Evolutionary conservation across 2,113 vertebrate genomes (phyloP).

Genomic region (Cheilinus undulatus): DNA sequence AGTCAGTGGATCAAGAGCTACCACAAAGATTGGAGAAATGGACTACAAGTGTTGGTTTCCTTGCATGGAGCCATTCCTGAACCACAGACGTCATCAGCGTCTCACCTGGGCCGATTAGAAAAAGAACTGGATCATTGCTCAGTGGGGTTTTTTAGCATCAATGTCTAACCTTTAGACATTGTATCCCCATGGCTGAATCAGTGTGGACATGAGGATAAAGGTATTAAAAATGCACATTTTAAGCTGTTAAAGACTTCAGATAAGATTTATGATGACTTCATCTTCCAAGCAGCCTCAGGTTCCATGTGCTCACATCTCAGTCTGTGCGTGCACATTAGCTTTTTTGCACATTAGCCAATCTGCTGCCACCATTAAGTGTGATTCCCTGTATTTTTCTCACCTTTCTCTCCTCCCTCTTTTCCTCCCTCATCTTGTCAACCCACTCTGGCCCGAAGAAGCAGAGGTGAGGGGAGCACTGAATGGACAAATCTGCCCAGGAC

Average conservation of each 20-base stretch:
- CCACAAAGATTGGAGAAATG: no score
- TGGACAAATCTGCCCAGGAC: conserved; percentile 47
- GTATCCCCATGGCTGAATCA: conserved; percentile 10
- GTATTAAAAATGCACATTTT: no score
- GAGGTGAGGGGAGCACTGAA: conserved; percentile 11
- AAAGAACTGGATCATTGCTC: no score
- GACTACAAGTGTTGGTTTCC: no score
- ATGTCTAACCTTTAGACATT: conserved; percentile 7
- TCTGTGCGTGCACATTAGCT: conserved; percentile 8
- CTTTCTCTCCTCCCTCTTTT: conserved; percentile 34
- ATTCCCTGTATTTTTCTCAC: conserved; percentile 75
- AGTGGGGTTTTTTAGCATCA: no score
- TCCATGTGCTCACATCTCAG: conserved; percentile 31
- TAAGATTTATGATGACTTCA: conserved; percentile 54
- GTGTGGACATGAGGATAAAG: no score
- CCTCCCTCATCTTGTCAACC: conserved; percentile 35
- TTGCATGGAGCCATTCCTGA: no score
- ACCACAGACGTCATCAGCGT: no score
- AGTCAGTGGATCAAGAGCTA: no score
- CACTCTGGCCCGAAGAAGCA: conserved; percentile 46
- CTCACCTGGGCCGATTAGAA: no score
- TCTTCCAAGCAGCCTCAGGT: conserved; percentile 54
- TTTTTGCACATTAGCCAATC: conserved; percentile 74
- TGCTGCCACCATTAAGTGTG: conserved; percentile 63
- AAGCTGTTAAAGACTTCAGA: conserved; percentile 15